Conservation (phyloP, 2,113 vertebrate species). For the Aegypius monachus region DNA sequence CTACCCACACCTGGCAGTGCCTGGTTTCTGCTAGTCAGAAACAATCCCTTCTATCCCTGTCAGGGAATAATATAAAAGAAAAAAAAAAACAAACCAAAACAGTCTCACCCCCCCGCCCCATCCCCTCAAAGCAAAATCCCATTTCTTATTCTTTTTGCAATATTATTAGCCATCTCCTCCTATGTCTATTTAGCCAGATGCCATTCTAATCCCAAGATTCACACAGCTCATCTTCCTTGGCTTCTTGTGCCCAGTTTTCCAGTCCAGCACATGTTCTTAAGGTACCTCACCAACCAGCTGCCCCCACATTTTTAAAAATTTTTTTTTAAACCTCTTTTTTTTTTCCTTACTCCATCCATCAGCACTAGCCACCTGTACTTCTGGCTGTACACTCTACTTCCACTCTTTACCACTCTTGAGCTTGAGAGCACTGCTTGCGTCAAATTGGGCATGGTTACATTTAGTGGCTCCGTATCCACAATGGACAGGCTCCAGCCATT, state of each 20-base stretch:
- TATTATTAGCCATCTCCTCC: background rate
- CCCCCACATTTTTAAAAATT: background rate
- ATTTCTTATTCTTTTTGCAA: background rate
- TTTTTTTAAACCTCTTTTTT: background rate
- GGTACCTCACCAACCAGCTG: background rate
- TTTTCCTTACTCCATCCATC: background rate
- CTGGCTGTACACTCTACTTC: background rate
- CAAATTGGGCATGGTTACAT: background rate
- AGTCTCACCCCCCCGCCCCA: too few relatives aligned
- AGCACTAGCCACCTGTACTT: background rate
- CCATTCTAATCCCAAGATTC: background rate
- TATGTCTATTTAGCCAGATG: background rate
- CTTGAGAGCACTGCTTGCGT: background rate
- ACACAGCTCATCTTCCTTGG: background rate
- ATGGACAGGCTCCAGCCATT: background rate
- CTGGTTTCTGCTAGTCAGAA: background rate
- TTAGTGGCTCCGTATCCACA: background rate
- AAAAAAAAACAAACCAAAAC: background rate
- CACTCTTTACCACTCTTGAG: background rate
- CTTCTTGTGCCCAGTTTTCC: background rate
- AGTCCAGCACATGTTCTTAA: background rate
- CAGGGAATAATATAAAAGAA: background rate
- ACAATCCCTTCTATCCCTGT: background rate
- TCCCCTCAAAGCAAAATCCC: background rate
- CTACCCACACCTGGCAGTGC: background rate